Evolutionary conservation across 2,113 vertebrate species (phyloP), one percentile per base, ranked within the genome.

Genomic region (Vidua macroura): DNA sequence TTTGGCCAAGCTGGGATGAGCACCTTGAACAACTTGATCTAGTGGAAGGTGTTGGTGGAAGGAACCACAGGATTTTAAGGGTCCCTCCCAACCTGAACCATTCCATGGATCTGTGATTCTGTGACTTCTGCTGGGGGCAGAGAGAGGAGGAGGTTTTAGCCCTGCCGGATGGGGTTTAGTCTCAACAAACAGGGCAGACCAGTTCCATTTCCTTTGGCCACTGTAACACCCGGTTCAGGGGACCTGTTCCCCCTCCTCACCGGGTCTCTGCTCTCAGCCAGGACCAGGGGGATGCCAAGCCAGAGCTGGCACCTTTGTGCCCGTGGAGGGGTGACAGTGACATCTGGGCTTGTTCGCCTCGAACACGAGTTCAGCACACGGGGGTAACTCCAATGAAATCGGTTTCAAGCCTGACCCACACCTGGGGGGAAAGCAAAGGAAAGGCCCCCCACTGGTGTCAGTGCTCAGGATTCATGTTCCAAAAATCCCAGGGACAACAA

Each of bases 221-320:
- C 13, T 13, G 6, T 13, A n/a, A 53, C 4, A 30, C 7, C 39
- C 8, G 1, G 3, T 27, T 13, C 14, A 41, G 55, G 51, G 31
- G 30, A 20, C 16, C 20, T 48, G 11, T 10, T 44, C 64, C 62
- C 52, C 11, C 5, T 83, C 21, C 21, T 69, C 6, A 1, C 13
- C 4, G 5, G 3, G 1, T 70, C 49, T 43, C n/a, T 66, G 33
- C 14, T 53, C 66, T 21, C 9, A 16, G 19, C 11, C 22, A 49
- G 17, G 31, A 11, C 16, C 44, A 24, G 22, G 58, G 58, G 49
- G 41, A 77, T 48, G 31, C 1, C 1, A 6, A 2, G 10, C 1
- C 25, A 24, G 30, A 43, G 25, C 24, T 0, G 4, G 11, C 18
- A 44, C 31, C 0, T 4, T 6, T 9, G 59, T 73, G 41, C 59